These are phyloP conservation scores for Sarotherodon lohbergeri DNA, from an alignment of 2,113 vertebrate species.

Conservation along the genomic window DNA sequence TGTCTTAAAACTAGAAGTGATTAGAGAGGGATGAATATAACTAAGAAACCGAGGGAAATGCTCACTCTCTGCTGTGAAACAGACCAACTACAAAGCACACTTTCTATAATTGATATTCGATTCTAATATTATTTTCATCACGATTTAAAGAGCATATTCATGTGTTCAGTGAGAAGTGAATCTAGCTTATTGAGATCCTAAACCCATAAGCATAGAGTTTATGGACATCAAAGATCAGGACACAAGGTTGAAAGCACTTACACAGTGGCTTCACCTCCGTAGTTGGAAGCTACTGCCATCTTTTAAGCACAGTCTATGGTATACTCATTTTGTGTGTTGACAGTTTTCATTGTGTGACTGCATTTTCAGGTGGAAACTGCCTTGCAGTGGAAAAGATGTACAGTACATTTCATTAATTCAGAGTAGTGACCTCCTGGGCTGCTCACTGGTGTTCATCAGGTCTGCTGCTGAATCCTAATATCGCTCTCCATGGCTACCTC, in stretches of 20 bases:
- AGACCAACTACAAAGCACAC: neutral
- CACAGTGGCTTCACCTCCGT: neutral
- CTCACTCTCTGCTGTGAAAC: neutral
- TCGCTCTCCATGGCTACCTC: neutral
- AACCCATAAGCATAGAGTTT: neutral
- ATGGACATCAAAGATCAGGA: neutral
- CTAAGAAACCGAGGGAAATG: neutral
- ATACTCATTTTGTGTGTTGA: neutral
- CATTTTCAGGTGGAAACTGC: neutral
- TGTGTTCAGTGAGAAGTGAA: neutral
- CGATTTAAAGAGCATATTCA: neutral
- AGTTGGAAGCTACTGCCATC: neutral
- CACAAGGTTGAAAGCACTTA: neutral
- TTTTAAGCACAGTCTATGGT: neutral
- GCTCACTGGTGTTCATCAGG: conserved; percentile 28
- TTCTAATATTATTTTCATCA: neutral
- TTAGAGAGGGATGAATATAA: neutral
- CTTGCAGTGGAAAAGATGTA: neutral
- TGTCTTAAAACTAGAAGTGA: neutral
- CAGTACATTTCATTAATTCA: conserved; percentile 50
- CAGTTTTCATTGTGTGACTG: neutral
- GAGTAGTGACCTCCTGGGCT: conserved; percentile 32
- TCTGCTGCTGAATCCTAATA: conserved; percentile 49
- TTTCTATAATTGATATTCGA: neutral
- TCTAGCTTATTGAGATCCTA: neutral